Evolutionary conservation across 2,113 vertebrate species (phyloP).

Genomic region (Hippoglossus stenolepis): DNA sequence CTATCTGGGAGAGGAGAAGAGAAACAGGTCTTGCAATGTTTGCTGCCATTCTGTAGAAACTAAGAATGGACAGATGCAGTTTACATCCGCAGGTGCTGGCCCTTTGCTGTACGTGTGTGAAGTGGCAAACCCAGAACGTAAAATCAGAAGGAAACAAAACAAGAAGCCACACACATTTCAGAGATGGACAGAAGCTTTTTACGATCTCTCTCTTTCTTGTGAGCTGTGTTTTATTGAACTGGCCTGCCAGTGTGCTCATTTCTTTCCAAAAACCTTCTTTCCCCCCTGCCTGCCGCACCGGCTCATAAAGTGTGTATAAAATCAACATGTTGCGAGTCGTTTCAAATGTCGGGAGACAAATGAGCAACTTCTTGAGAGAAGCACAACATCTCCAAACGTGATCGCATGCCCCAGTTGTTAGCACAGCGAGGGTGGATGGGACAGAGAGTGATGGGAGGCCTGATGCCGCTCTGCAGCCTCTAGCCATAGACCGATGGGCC

Average conservation of each 20-base stretch:
- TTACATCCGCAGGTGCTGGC: conserved; percentile 25
- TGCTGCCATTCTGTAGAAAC: conserved; percentile 4
- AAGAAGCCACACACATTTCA: neutral
- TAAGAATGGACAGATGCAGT: conserved; percentile 12
- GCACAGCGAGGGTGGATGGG: neutral
- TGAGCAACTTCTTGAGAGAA: conserved; percentile 30
- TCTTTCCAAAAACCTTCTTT: neutral
- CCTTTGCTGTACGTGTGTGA: neutral
- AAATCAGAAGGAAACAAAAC: neutral
- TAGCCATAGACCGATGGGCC: conserved; percentile 51
- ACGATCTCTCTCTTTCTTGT: conserved; percentile 12
- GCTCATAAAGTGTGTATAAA: conserved; percentile 27
- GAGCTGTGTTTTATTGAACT: conserved; percentile 20
- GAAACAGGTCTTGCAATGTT: conserved; percentile 28
- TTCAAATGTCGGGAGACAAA: conserved; percentile 45
- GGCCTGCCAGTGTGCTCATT: conserved; percentile 8
- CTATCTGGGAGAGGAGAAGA: neutral
- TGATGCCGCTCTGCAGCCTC: conserved; percentile 54
- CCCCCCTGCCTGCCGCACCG: conserved; percentile 18
- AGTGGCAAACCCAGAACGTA: neutral
- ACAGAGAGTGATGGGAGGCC: conserved; percentile 51
- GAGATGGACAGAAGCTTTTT: neutral
- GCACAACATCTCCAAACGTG: conserved; percentile 40
- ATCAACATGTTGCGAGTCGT: conserved; percentile 24
- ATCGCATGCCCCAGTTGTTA: conserved; percentile 18